These are phyloP conservation scores for Dolichomitus sp. DNA, from an alignment of 2,888 invertebrate genomes.

Conservation along the genomic window DNA sequence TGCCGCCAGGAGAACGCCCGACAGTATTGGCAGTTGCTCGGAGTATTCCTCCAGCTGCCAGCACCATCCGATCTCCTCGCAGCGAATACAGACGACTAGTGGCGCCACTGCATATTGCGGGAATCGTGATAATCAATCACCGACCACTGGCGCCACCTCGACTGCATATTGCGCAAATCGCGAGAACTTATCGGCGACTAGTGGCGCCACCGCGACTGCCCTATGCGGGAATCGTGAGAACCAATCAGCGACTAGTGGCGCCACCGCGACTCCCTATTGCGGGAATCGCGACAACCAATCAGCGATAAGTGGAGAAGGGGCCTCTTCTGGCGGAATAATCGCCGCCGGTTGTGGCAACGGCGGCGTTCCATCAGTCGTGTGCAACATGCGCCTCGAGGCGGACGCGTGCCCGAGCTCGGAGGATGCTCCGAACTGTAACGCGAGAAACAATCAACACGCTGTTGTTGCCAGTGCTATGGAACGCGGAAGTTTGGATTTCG, in stretches of 20 bases:
- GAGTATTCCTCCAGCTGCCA: slow-evolving; percentile 63
- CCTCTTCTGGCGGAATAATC: slow-evolving; percentile 77
- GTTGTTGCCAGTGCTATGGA: slow-evolving; percentile 24
- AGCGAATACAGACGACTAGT: slow-evolving; percentile 51
- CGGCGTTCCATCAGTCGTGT: slow-evolving; percentile 80
- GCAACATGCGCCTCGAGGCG: slow-evolving; percentile 84
- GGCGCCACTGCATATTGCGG: slow-evolving; percentile 67
- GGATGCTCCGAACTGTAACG: slow-evolving; percentile 75
- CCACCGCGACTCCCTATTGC: slow-evolving; percentile 40
- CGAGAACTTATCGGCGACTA: slow-evolving; percentile 44
- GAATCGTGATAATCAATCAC: slow-evolving; percentile 16
- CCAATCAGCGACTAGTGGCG: slow-evolving; percentile 69
- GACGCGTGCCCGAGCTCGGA: slow-evolving; percentile 79
- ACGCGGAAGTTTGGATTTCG: slow-evolving; percentile 40
- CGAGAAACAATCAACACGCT: slow-evolving; percentile 53
- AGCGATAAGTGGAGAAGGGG: neutral
- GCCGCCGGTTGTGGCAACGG: slow-evolving; percentile 63
- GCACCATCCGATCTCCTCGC: slow-evolving; percentile 52
- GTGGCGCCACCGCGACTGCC: slow-evolving; percentile 69
- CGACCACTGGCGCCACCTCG: slow-evolving; percentile 71
- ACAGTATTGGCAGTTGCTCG: slow-evolving; percentile 46
- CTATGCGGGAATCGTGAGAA: neutral
- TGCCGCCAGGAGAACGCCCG: slow-evolving; percentile 36
- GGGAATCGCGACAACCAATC: slow-evolving; percentile 13
- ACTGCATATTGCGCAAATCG: neutral